These are phyloP conservation scores for Syngnathus acus DNA, from an alignment of 2,797 vertebrate species.

Conservation along the genomic window DNA sequence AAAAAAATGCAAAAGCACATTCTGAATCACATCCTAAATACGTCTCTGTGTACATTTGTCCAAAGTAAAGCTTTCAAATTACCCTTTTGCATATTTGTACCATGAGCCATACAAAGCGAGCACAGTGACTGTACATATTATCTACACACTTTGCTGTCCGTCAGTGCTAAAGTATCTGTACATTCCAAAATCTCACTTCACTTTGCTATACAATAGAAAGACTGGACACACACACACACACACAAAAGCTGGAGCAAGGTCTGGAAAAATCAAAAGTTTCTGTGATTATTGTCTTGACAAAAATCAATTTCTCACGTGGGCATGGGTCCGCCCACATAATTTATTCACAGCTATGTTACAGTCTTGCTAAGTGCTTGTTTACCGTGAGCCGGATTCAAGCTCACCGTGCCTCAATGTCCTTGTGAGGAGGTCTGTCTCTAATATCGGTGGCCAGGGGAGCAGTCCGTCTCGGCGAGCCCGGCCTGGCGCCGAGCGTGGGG, in stretches of 20 bases:
- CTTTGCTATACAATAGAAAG: constrained; percentile 69
- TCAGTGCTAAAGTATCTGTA: constrained; percentile 65
- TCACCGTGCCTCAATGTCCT: constrained; percentile 96
- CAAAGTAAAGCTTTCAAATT: constrained; percentile 99
- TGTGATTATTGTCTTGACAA: constrained; percentile 52
- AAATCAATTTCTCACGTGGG: constrained; percentile 35
- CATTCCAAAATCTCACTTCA: constrained; percentile 61
- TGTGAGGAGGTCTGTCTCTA: constrained; percentile 88
- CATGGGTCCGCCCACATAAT: constrained; percentile 40
- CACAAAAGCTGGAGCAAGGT: constrained; percentile 62
- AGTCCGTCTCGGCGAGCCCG: constrained; percentile 91
- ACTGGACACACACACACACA: not conserved
- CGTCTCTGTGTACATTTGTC: constrained; percentile 93
- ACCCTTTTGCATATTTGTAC: constrained; percentile 99
- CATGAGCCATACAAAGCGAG: constrained; percentile 78
- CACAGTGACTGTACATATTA: constrained; percentile 75
- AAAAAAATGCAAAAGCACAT: constrained; percentile 78
- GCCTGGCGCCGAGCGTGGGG: constrained; percentile 81
- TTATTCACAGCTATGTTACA: constrained; percentile 74
- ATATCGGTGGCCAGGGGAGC: constrained; percentile 87
- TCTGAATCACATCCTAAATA: constrained; percentile 72
- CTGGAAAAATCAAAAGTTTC: constrained; percentile 66
- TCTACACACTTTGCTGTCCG: constrained; percentile 73
- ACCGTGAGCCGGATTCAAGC: constrained; percentile 49
- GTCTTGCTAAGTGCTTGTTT: constrained; percentile 67